Base-by-base conservation (phyloP, 1,140 invertebrate species). In the Heliothis subflexa region DNA sequence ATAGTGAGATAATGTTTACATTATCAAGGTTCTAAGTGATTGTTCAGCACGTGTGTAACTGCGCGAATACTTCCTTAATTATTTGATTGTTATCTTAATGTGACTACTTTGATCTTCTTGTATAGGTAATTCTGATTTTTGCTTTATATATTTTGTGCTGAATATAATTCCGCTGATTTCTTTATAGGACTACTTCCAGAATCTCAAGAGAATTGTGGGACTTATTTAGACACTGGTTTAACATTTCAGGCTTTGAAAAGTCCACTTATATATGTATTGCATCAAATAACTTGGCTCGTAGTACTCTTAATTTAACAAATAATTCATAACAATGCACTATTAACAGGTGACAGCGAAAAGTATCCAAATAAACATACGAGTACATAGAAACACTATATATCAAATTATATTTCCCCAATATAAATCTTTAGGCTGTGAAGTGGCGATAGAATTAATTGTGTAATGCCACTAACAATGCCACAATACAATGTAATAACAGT, bases 81-180 rank as follows among this genome's bases (percentile, higher is more conserved):
- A 62, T 62, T 62, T 62, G n/a, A 62, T 62, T 62, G 14, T 45
- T n/a, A 45, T 62, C 59, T 45, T 62, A 28, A 33, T 14, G 14
- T 40, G 14, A 62, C 13, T 12, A 14, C 59, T 5, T 5, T 14
- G 13, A 28, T 59, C 4, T 11, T 13, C 12, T 28, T 59, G 25
- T 14, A 28, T 21, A 21, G 1, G 7, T 7, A 59, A 28, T 13
- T 13, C 13, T 2, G 18, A 11, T 9, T 10, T 11, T 18, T 11
- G 3, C 16, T 21, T 21, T 18, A 5, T n/a, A 3, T 18, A n/a
- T 2, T 54, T 16, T n/a, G 0, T n/a, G 50, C 5, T 40, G 9
- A 9, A 40, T 9, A 40, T 9, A 40, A 7, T 40, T 40, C 33
- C 33, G 9, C 5, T 40, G 33, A 40, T 40, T 40, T 5, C 33